Evolutionary conservation across 2,888 invertebrate species (phyloP).

Genomic region (Xestia xanthographa): DNA sequence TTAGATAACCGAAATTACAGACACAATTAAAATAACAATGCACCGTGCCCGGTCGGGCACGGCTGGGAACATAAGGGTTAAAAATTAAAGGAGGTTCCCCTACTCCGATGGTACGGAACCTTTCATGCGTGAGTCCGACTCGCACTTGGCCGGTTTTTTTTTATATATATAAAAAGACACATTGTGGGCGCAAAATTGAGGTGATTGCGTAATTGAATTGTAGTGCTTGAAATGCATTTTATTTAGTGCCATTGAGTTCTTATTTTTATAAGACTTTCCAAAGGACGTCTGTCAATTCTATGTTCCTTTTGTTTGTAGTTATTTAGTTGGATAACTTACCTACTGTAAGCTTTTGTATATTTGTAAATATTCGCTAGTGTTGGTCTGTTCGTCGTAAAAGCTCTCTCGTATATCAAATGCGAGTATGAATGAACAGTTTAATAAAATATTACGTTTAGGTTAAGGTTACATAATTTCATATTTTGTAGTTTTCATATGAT

Average conservation of each 20-base stretch:
- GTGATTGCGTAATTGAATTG: not conserved
- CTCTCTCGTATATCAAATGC: conserved; percentile 17
- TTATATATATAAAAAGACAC: not conserved
- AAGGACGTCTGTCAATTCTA: conserved; percentile 12
- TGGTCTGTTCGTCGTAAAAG: not conserved
- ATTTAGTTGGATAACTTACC: conserved; percentile 4
- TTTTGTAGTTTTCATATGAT: conserved; percentile 20
- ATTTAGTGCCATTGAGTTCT: conserved; percentile 6
- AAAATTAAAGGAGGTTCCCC: too few relatives aligned
- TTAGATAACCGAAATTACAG: too few relatives aligned
- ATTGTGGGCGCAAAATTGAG: conserved; percentile 2
- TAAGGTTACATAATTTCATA: conserved; percentile 21
- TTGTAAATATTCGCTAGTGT: conserved; percentile 43
- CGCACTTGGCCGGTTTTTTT: too few relatives aligned
- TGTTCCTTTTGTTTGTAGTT: conserved; percentile 33
- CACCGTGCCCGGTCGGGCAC: too few relatives aligned
- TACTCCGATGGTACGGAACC: too few relatives aligned
- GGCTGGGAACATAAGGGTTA: too few relatives aligned
- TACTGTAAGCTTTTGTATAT: conserved; percentile 34
- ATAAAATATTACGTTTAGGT: conserved; percentile 7
- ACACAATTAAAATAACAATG: too few relatives aligned
- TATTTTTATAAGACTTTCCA: conserved; percentile 18
- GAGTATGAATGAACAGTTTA: not conserved
- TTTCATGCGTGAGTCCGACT: too few relatives aligned
- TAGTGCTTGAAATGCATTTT: conserved; percentile 7